Percentiles rank a stretch among this genome's conserved stretches.
phyloP scores from a whole-genome alignment of 2,888 invertebrate genomes.

The Boloria euphrosyne region DNA sequence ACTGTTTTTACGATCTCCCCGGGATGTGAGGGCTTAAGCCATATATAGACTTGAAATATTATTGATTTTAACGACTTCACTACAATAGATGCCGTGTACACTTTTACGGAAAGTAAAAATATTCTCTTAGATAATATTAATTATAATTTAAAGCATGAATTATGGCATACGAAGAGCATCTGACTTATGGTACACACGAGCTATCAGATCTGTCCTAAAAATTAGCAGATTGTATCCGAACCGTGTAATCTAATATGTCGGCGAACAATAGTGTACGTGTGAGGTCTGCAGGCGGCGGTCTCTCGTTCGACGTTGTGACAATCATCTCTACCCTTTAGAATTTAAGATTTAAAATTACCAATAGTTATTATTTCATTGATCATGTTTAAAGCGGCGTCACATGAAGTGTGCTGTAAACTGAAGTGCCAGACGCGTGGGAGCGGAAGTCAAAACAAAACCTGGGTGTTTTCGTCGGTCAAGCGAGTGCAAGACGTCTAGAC shows the following conservation, averaged over 20 bases:
- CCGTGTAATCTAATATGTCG: conserved; percentile 23
- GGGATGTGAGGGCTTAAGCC: conserved; percentile 2
- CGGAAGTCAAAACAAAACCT: conserved; percentile 43
- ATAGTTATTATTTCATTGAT: neutral
- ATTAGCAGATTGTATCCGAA: conserved; percentile 28
- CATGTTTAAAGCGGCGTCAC: neutral
- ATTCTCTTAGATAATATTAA: neutral
- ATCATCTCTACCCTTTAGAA: conserved; percentile 1
- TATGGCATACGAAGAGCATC: no score
- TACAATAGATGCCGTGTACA: conserved; percentile 4
- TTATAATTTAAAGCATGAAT: no score
- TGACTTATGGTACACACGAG: neutral
- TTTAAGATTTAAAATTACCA: conserved; percentile 16
- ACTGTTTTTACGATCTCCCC: conserved; percentile 13
- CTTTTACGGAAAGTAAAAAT: neutral
- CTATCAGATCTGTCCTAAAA: neutral
- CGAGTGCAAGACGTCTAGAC: neutral
- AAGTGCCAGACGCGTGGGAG: conserved; percentile 40
- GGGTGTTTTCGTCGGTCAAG: conserved; percentile 31
- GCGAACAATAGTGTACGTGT: conserved; percentile 23
- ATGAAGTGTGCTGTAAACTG: no score
- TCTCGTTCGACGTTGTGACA: neutral
- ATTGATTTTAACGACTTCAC: conserved; percentile 3
- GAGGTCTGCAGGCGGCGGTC: conserved; percentile 14
- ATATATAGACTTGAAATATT: conserved; percentile 10